Conservation (phyloP, 2,797 vertebrate species). For the Acanthornis magna region DNA sequence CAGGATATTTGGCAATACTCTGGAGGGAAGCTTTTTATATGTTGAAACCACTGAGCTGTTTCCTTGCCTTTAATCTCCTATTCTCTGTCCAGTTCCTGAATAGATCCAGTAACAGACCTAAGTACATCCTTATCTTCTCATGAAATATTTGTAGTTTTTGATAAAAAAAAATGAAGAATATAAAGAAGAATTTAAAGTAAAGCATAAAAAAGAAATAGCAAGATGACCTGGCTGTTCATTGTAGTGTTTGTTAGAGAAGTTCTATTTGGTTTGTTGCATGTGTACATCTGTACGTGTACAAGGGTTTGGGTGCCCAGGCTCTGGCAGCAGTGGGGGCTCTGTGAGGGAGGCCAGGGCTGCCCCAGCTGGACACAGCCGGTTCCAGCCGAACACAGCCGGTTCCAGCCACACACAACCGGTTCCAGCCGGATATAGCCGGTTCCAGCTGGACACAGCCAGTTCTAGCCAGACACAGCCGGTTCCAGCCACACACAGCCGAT, state of each 20-base stretch:
- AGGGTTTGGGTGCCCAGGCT: background rate
- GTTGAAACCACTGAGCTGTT: background rate
- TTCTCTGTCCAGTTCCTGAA: background rate
- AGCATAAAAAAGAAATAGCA: background rate
- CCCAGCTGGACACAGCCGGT: fast-evolving
- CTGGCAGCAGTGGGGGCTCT: fast-evolving
- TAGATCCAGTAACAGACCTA: background rate
- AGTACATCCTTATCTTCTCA: background rate
- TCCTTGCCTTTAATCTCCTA: background rate
- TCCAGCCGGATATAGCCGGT: too few species aligned
- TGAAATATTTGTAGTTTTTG: background rate
- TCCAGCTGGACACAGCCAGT: fast-evolving
- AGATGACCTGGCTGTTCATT: fast-evolving
- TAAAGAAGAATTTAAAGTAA: background rate
- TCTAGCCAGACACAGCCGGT: too few species aligned
- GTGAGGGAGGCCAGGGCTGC: background rate
- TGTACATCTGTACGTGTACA: fast-evolving
- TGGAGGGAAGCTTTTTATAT: background rate
- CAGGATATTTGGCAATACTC: background rate
- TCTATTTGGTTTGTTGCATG: background rate
- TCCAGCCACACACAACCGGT: fast-evolving
- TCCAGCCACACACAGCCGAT: fast-evolving
- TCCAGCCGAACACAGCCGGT: too few species aligned
- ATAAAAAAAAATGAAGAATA: background rate
- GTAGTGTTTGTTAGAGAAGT: background rate